Evolutionary conservation across 2,888 invertebrate genomes (phyloP), one percentile per base, ranked within the genome.

Genomic region (Laspeyria flexula): DNA sequence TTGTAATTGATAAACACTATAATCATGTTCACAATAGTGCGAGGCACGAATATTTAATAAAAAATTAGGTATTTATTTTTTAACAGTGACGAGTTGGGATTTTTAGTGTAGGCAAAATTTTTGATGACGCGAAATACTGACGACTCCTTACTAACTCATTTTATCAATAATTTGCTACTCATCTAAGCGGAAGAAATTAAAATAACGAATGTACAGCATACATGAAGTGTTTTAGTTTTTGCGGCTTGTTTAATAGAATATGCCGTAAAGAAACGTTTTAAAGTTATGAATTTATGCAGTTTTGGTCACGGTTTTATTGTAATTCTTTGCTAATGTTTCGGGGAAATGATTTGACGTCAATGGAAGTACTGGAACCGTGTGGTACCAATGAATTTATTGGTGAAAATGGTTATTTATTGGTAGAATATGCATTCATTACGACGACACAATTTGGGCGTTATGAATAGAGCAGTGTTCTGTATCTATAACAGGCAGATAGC

Each of bases 111-210:
- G n/a, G n/a, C n/a, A n/a, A n/a, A n/a, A n/a, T n/a, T n/a, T n/a
- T n/a, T n/a, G n/a, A n/a, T n/a, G n/a, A n/a, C n/a, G n/a, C n/a
- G n/a, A n/a, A n/a, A n/a, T n/a, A n/a, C n/a, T n/a, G n/a, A n/a
- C n/a, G n/a, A n/a, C n/a, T n/a, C n/a, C n/a, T n/a, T n/a, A n/a
- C n/a, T n/a, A n/a, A n/a, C n/a, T 37, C 34, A 34, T 11, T 13
- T 12, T 37, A 6, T 13, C 23, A 21, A 37, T 37, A 25, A 35
- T 37, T 35, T 44, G 37, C 31, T 15, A 43, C 34, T 18, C 31
- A 39, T 37, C 43, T 49, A 45, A 62, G 49, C 61, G 61, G 61
- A 63, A 66, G 53, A 58, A 49, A 51, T 53, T 60, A 49, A 48
- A 13, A 6, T 15, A 9, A 46, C 38, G 41, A 65, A 65, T 60